These are phyloP conservation scores for Austrofundulus limnaeus DNA, from an alignment of 2,113 vertebrate genomes.

Conservation along the genomic window DNA sequence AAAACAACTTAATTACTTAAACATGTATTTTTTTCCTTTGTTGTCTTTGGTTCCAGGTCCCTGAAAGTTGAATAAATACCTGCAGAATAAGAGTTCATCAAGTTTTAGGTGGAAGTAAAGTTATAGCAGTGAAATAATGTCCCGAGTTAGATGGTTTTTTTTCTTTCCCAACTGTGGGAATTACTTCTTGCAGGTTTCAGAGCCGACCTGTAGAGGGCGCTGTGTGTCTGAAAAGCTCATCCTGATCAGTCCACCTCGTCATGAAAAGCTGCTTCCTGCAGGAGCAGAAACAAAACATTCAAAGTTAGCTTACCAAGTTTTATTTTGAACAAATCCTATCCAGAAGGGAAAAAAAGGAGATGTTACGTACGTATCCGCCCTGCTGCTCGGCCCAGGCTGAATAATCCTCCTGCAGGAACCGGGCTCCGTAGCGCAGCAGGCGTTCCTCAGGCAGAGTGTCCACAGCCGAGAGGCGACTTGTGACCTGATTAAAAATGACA, in stretches of 20 bases:
- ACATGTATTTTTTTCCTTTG: no score
- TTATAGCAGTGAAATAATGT: no score
- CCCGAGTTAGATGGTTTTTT: no score
- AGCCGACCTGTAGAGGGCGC: neutral
- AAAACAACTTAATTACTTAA: no score
- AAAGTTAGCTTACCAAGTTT: neutral
- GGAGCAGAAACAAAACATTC: neutral
- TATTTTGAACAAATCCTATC: neutral
- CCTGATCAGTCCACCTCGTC: slow-evolving; percentile 2
- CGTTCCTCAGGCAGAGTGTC: slow-evolving; percentile 79
- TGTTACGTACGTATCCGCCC: slow-evolving; percentile 83
- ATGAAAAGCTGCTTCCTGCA: slow-evolving; percentile 62
- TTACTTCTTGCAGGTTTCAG: neutral
- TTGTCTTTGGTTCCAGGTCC: no score
- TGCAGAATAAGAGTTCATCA: no score
- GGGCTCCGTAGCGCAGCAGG: slow-evolving; percentile 80
- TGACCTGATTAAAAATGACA: no score
- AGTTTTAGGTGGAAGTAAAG: no score
- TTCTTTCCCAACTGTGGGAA: no score
- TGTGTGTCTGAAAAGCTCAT: neutral
- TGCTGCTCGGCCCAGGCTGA: slow-evolving; percentile 78
- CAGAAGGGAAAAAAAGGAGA: no score
- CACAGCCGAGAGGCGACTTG: slow-evolving; percentile 73
- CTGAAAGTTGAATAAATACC: no score
- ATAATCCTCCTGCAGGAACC: slow-evolving; percentile 82